Conservation (phyloP, 2,113 vertebrate species). For the Grammomys dolichurus region DNA sequence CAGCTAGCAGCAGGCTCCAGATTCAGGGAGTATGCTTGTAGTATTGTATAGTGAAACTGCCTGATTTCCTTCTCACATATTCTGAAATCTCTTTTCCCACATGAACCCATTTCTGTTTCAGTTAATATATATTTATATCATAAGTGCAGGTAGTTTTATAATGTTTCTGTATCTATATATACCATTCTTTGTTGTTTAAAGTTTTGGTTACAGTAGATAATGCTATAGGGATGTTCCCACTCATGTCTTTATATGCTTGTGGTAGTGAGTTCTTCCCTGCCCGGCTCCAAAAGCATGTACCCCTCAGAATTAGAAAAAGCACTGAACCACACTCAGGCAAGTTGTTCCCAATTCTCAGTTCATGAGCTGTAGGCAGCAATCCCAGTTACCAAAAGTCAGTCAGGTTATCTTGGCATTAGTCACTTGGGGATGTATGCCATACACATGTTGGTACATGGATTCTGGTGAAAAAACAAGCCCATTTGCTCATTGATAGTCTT, state of each 20-base stretch:
- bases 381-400: not conserved
- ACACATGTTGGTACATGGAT: slow-evolving; percentile 37
- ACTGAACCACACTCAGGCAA: not conserved
- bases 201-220: not conserved
- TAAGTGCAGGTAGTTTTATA: not conserved
- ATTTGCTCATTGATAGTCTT: slow-evolving; percentile 58
- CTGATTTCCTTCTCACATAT: not conserved
- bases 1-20: too few species aligned
- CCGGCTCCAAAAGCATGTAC: not conserved
- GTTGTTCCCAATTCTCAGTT: not conserved
- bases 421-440: slow-evolving; percentile 9
- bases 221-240: not conserved
- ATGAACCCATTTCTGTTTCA: slow-evolving; percentile 14
- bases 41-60: not conserved
- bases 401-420: slow-evolving; percentile 26
- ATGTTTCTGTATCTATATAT: not conserved
- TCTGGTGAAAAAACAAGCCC: slow-evolving; percentile 31
- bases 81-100: slow-evolving; percentile 7
- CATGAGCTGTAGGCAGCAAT: not conserved
- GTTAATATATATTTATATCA: slow-evolving; percentile 29
- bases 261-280: not conserved
- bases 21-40: not conserved
- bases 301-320: not conserved
- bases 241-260: not conserved
- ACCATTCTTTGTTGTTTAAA: slow-evolving; percentile 1